Evolutionary conservation across 2,888 invertebrate species (phyloP).

Genomic region (Erebia aethiops): DNA sequence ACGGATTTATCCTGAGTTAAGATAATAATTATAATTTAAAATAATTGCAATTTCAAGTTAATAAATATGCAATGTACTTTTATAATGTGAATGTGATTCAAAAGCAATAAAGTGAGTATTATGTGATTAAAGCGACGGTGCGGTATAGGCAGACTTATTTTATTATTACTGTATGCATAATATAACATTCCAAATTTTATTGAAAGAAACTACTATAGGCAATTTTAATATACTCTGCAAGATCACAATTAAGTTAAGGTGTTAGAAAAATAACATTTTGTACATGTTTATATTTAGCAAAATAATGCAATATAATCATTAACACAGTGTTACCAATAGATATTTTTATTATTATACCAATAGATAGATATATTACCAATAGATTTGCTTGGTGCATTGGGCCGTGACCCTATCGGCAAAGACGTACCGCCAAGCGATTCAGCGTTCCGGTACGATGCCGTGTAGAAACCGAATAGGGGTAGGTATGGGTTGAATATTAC

Average conservation of each 20-base stretch:
- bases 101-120: not conserved
- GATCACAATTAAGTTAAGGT: constrained; percentile 15
- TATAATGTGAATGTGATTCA: not conserved
- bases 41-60: not conserved
- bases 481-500: no score
- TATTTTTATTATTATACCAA: no score
- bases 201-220: not conserved
- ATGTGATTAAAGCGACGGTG: not conserved
- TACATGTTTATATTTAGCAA: not conserved
- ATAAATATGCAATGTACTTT: not conserved
- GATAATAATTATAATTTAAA: not conserved
- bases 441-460: no score
- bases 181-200: not conserved
- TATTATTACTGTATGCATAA: constrained; percentile 3
- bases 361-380: no score
- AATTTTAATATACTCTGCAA: not conserved
- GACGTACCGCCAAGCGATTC: no score
- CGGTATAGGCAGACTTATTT: not conserved
- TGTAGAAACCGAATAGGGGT: no score
- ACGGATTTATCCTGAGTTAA: constrained; percentile 3
- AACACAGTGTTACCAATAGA: constrained; percentile 4
- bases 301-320: constrained; percentile 2
- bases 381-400: no score
- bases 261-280: not conserved
- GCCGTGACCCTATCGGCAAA: no score